Evolutionary conservation across 2,113 vertebrate genomes (phyloP).

Genomic region (Peromyscus leucopus): DNA sequence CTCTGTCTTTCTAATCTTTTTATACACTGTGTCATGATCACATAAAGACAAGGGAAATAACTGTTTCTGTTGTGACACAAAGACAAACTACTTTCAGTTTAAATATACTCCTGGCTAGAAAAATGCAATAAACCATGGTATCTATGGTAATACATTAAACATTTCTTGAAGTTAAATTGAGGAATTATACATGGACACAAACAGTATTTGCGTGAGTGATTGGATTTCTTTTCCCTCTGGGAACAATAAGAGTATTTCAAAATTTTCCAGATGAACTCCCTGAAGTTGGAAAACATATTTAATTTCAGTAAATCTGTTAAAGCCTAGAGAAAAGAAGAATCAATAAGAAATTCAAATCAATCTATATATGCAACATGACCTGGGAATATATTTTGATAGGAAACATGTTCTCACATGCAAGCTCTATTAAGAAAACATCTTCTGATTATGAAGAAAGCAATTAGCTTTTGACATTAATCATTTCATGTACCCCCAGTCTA

Average conservation of each 20-base stretch:
- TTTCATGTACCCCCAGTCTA: neutral
- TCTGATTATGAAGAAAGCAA: neutral
- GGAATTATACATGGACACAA: slow-evolving; percentile 67
- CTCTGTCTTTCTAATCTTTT: slow-evolving; percentile 42
- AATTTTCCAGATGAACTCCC: slow-evolving; percentile 41
- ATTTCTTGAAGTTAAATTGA: slow-evolving; percentile 72
- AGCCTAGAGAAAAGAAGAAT: slow-evolving; percentile 57
- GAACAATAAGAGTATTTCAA: slow-evolving; percentile 50
- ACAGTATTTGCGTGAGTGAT: slow-evolving; percentile 42
- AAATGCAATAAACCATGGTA: slow-evolving; percentile 70
- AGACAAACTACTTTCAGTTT: slow-evolving; percentile 76
- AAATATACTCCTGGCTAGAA: slow-evolving; percentile 74
- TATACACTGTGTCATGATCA: slow-evolving; percentile 36
- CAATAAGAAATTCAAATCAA: slow-evolving; percentile 63
- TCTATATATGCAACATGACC: neutral
- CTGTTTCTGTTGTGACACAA: slow-evolving; percentile 64
- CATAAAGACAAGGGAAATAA: slow-evolving; percentile 71
- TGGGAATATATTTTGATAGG: slow-evolving; percentile 44
- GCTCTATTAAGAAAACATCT: slow-evolving; percentile 36
- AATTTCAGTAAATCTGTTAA: slow-evolving; percentile 62
- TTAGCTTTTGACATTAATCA: neutral
- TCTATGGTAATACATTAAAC: slow-evolving; percentile 71
- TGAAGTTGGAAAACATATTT: slow-evolving; percentile 52
- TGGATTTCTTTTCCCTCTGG: slow-evolving; percentile 59
- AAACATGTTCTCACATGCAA: neutral